phyloP scores from a whole-genome alignment of 2,888 invertebrate species.

The Zeuzera pyrina region DNA sequence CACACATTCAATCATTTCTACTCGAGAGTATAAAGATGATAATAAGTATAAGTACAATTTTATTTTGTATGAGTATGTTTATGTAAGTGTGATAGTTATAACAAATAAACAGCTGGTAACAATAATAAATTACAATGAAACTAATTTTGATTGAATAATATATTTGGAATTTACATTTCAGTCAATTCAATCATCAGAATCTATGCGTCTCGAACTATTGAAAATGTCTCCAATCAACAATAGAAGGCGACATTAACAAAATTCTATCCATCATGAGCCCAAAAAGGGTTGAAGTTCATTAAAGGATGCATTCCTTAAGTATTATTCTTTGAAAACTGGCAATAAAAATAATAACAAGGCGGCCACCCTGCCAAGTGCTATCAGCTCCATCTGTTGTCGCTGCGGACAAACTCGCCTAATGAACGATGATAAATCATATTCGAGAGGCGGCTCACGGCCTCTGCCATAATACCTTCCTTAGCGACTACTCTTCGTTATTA shows the following conservation, averaged over 20 bases:
- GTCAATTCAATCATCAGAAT: slow-evolving; percentile 1
- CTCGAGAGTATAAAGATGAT: no score
- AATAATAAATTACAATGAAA: no score
- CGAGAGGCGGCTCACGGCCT: slow-evolving; percentile 63
- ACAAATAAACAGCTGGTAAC: no score
- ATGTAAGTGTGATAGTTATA: no score
- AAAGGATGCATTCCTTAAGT: slow-evolving; percentile 70
- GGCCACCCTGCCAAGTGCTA: slow-evolving; percentile 74
- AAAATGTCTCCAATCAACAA: slow-evolving; percentile 69
- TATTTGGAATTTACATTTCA: no score
- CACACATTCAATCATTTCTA: no score
- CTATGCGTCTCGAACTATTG: slow-evolving; percentile 36
- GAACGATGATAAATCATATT: slow-evolving; percentile 75
- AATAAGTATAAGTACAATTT: no score
- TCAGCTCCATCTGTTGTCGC: slow-evolving; percentile 74
- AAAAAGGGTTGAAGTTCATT: slow-evolving; percentile 73
- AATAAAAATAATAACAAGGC: slow-evolving; percentile 73
- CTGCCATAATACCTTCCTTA: slow-evolving; percentile 45
- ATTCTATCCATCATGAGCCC: slow-evolving; percentile 70
- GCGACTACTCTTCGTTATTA: slow-evolving; percentile 19
- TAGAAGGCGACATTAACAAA: slow-evolving; percentile 64
- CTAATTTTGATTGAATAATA: no score
- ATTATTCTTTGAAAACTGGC: slow-evolving; percentile 72
- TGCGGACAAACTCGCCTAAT: slow-evolving; percentile 73
- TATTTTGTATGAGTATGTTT: no score